Base-by-base conservation (phyloP, 2,113 vertebrate species). In the Odontesthes bonariensis region DNA sequence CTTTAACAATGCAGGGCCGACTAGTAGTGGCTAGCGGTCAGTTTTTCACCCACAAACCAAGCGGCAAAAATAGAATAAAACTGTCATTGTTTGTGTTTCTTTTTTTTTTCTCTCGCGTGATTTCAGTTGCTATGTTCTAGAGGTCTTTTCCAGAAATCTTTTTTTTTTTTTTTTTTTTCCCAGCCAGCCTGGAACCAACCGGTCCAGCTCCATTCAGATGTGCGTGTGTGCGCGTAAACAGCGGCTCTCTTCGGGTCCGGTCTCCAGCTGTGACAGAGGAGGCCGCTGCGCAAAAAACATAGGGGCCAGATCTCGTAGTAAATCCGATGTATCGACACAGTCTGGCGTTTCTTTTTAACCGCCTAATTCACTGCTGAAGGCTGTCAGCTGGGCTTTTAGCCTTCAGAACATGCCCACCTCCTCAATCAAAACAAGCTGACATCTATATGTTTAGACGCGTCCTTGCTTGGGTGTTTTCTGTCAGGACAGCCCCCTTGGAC, bases 211-310 rank as follows among this genome's bases (percentile, higher is more conserved):
- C 46, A 66, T 81, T 57, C 73, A 78, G 62, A 59, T 75, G 27
- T 73, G 66, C 64, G 81, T 62, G 35, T 81, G 81, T 62, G 35
- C 79, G 27, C 27, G 27, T 27, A 27, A 82, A 86, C 75, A 81
- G 75, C 86, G 79, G 60, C 27, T 27, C 27, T 27, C 53, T 52
- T 66, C 73, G 59, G 57, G 65, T 72, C 81, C 79, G 72, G 5
- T 51, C 69, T 77, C 57, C 74, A 77, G 65, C 68, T 63, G 85
- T 79, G 52, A 85, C 66, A 82, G 73, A 82, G 80, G 71, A 87
- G 89, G 88, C 87, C 92, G 83, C 59, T 88, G 81, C 27, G 27
- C 27, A 27, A 27, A 85, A 57, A 76, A 67, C 73, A 77, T n/a
- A n/a, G n/a, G n/a, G 79, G 86, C 77, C 88, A 81, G 59, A 83